Conservation (phyloP, 2,888 invertebrate species). For the Chirona hameri region DNA sequence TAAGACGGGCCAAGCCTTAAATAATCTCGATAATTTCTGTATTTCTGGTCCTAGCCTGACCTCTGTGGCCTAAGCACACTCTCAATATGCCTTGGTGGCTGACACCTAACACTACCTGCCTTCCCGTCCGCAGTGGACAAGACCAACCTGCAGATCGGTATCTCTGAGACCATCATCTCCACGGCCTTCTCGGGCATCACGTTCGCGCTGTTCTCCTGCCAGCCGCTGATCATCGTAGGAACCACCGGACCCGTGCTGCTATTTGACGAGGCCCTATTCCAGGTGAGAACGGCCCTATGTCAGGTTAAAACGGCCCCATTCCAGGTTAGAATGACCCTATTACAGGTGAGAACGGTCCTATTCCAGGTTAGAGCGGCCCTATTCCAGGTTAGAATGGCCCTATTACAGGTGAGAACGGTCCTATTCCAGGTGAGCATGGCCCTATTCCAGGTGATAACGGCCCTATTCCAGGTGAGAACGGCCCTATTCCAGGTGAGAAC, state of each 20-base stretch:
- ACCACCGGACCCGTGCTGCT: conserved; percentile 91
- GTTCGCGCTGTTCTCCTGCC: conserved; percentile 82
- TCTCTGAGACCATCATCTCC: conserved; percentile 83
- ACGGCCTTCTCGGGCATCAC: conserved; percentile 77
- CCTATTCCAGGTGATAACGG: no score
- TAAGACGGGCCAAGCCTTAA: no score
- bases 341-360: conserved; percentile 49
- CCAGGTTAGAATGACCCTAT: conserved; percentile 63
- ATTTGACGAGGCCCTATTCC: conserved; percentile 88
- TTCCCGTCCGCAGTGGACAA: conserved; percentile 59
- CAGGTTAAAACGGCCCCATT: no score
- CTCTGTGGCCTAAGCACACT: no score
- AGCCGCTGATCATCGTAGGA: conserved; percentile 92
- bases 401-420: no score
- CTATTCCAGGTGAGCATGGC: conserved; percentile 58
- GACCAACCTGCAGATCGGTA: conserved; percentile 84
- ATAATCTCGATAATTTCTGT: no score
- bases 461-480: conserved; percentile 61
- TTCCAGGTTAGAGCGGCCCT: no score
- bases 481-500: no score
- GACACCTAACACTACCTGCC: no score
- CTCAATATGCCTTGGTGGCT: no score
- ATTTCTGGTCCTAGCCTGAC: no score
- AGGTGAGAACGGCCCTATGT: conserved; percentile 47
- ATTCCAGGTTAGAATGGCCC: conserved; percentile 52